These are phyloP conservation scores for Ia io DNA, from an alignment of 2,113 vertebrate species.

Conservation along the genomic window DNA sequence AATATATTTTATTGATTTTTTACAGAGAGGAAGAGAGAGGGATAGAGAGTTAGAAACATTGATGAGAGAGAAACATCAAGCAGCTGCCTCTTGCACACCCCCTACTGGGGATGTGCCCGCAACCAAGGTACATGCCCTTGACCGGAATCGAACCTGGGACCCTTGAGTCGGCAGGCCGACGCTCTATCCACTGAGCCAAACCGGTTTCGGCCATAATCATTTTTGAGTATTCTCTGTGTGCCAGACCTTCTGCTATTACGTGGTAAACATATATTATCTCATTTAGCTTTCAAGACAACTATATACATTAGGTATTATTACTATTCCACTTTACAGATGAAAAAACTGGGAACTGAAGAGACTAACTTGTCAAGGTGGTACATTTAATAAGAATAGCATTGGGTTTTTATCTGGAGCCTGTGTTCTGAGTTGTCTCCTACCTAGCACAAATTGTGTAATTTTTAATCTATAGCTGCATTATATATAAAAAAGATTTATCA, in stretches of 20 bases:
- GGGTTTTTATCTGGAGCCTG: neutral
- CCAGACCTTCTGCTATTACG: neutral
- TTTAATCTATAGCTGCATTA: neutral
- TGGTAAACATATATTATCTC: neutral
- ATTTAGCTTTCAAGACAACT: neutral
- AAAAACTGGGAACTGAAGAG: neutral
- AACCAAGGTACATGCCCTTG: too few relatives aligned
- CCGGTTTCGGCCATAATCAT: too few relatives aligned
- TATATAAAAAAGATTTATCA: neutral
- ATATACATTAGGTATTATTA: neutral
- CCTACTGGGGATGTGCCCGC: too few relatives aligned
- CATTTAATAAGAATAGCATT: constrained; percentile 8
- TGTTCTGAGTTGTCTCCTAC: neutral
- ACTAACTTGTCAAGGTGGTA: neutral
- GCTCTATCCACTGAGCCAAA: too few relatives aligned
- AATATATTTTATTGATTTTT: too few relatives aligned
- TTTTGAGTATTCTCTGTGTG: neutral
- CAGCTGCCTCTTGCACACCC: too few relatives aligned
- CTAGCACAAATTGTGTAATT: neutral
- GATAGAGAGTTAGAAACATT: too few relatives aligned
- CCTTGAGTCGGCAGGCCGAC: too few relatives aligned
- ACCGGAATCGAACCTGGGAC: too few relatives aligned
- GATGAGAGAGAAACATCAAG: too few relatives aligned
- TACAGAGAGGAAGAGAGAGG: too few relatives aligned
- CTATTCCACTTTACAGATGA: neutral